These are phyloP conservation scores for Cassiopea xamachana DNA, from an alignment of 30 jellyfish, hydroid and myxozoan genomes.

Conservation along the genomic window DNA sequence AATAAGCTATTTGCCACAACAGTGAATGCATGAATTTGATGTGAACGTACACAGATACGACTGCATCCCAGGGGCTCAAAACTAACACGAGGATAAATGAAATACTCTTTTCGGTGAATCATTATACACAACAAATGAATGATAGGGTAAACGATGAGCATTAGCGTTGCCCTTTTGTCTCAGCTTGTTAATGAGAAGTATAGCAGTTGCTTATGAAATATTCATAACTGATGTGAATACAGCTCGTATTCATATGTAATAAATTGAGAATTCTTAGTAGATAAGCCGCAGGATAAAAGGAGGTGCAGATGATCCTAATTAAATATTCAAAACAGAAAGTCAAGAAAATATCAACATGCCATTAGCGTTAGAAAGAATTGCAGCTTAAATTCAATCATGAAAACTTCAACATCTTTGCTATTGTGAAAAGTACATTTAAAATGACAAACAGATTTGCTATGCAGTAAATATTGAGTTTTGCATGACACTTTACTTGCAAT, in stretches of 20 bases:
- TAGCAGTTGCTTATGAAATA: conserved; percentile 46
- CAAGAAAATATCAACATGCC: not conserved
- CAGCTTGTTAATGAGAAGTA: conserved; percentile 66
- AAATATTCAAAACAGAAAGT: not conserved
- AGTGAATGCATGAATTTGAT: too few relatives aligned
- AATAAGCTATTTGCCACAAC: too few relatives aligned
- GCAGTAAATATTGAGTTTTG: too few relatives aligned
- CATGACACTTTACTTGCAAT: too few relatives aligned
- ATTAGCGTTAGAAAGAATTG: not conserved
- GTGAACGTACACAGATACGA: not conserved
- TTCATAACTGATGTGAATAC: conserved; percentile 32
- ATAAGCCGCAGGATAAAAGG: conserved; percentile 24
- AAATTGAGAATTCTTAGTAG: conserved; percentile 16
- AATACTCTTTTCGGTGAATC: not conserved
- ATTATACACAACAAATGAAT: conserved; percentile 31
- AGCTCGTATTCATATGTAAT: conserved; percentile 27
- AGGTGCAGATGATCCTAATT: conserved; percentile 32
- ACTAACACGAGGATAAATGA: not conserved
- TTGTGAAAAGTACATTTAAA: too few relatives aligned
- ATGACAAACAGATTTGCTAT: too few relatives aligned
- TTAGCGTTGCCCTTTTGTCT: conserved; percentile 44
- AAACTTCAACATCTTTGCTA: too few relatives aligned
- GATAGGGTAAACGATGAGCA: conserved; percentile 1
- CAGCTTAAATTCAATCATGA: not conserved
- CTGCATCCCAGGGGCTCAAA: not conserved